Base-by-base conservation (phyloP, 2,797 vertebrate species). In the Macroramphosus scolopax region DNA sequence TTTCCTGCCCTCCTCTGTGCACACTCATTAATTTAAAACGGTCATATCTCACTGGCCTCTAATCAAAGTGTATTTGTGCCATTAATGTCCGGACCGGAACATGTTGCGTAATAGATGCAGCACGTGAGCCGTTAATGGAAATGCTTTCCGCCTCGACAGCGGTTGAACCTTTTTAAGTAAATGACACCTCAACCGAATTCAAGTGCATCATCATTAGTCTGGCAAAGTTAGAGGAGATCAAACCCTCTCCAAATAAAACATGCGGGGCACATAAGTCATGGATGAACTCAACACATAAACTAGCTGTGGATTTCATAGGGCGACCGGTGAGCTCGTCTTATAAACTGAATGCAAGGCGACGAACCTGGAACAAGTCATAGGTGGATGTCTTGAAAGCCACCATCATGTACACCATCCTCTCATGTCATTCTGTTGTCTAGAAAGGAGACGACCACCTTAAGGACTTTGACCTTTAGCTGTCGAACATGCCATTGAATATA, bases 11-110 rank as follows among this genome's bases (percentile, higher is more conserved):
- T 72, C 42, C 3, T 22, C 70, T 51, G 56, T 63, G 70, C 59
- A 72, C 68, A 75, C 80, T 79, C 78, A 81, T 82, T 86, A 74
- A 82, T 83, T 86, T 69, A 80, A 82, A 76, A 68, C 76, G 73
- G 76, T 79, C 81, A 81, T 87, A 85, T 87, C 85, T 81, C 76
- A 79, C 74, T 72, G 72, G 69, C 69, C 72, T 80, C 73, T 81
- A 87, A 85, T 86, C 80, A 82, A 82, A 77, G 65, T 74, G 68
- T 41, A 75, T 82, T 80, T 71, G 73, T 53, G 66, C 66, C 69
- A 72, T 84, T 80, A 80, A 73, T 72, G 76, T 75, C 74, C 45
- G 5, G 46, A 64, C 35, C 60, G 51, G 68, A 22, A 49, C 68
- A 51, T 52, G n/a, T 68, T 53, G 72, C 35, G 57, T 78, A 80